phyloP scores from a whole-genome alignment of 2,888 invertebrate species.

The Heliconius hortense region DNA sequence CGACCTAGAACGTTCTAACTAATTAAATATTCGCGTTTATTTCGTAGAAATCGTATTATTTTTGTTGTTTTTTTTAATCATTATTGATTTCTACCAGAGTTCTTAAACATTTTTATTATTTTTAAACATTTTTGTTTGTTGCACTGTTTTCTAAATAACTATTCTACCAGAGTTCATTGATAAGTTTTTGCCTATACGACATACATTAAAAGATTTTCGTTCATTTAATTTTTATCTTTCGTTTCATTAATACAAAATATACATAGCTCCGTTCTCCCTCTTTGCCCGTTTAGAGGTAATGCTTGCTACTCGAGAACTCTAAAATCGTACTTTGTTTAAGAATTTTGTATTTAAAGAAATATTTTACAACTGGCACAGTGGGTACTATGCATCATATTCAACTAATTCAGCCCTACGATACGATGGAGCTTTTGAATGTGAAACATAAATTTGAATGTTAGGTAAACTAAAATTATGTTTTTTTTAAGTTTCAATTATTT shows the following conservation, averaged over 20 bases:
- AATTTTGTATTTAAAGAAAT: background rate
- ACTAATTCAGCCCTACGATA: no score
- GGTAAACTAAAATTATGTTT: no score
- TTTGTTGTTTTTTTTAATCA: background rate
- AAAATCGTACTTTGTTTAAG: background rate
- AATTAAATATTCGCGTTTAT: conserved; percentile 23
- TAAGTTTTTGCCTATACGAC: background rate
- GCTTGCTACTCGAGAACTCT: no score
- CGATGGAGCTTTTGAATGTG: no score
- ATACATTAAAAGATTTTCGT: background rate
- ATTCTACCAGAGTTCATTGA: background rate
- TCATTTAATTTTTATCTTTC: no score
- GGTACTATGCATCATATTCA: background rate
- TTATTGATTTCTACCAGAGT: background rate
- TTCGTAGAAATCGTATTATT: background rate
- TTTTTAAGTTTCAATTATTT: no score
- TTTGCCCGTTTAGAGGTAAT: background rate
- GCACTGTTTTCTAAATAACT: no score
- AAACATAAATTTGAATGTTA: no score
- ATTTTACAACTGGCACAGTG: background rate
- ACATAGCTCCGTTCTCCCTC: background rate
- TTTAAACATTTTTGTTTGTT: no score
- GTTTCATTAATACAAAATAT: background rate
- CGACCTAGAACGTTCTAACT: conserved; percentile 29
- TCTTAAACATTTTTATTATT: no score